These are phyloP conservation scores for Chaetophractus vellerosus DNA, from an alignment of 2,797 vertebrate genomes.

Conservation along the genomic window DNA sequence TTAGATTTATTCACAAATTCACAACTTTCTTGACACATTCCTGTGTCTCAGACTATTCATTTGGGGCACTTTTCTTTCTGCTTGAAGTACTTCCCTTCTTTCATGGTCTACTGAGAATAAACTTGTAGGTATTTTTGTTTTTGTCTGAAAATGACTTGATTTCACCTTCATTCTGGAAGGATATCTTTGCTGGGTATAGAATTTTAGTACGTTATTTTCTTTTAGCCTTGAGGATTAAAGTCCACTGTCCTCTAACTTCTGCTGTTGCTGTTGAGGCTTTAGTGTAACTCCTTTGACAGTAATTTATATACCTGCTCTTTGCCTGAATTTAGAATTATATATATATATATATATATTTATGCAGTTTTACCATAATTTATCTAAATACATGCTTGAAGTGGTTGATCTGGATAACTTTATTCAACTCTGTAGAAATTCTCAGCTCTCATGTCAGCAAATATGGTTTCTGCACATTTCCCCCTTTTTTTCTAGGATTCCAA, in stretches of 20 bases:
- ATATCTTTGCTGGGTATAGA: constrained; percentile 8
- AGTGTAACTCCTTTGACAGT: not conserved
- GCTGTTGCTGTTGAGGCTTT: not conserved
- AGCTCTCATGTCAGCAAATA: not conserved
- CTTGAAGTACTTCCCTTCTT: not conserved
- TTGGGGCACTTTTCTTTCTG: not conserved
- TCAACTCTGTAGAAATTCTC: not conserved
- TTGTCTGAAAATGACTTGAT: not conserved
- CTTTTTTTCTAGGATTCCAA: not conserved
- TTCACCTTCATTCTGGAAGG: not conserved
- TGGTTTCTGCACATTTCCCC: not conserved
- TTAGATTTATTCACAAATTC: not conserved
- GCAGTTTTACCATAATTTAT: not conserved
- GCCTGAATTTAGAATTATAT: not conserved
- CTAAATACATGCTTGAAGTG: constrained; percentile 1
- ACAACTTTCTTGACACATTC: not conserved
- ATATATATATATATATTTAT: too few species aligned
- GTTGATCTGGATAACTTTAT: not conserved
- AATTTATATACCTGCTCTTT: not conserved
- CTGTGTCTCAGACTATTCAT: not conserved
- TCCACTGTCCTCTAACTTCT: not conserved
- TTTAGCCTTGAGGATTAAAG: not conserved
- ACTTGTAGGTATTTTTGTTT: not conserved
- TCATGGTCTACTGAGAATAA: not conserved
- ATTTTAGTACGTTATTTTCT: constrained; percentile 52